A percentile compares a stretch with the other conserved stretches of the same genome.
Conservation (phyloP, 2,888 invertebrate species). For the Trypoxylon attenuatum region DNA sequence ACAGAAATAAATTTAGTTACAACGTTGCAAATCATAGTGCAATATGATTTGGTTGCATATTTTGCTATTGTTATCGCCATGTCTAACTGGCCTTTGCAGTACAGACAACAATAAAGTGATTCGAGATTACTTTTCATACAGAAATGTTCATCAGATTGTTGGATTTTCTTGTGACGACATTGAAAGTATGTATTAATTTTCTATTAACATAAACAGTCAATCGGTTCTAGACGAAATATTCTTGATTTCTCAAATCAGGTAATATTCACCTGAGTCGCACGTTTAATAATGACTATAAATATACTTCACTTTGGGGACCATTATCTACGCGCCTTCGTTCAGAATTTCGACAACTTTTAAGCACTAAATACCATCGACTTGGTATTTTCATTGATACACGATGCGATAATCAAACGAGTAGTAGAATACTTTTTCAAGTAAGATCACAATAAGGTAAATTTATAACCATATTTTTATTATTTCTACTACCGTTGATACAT, state of each 20-base stretch:
- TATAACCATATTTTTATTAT: not conserved
- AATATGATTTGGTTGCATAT: slow-evolving; percentile 13
- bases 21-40: no score
- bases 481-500: not conserved
- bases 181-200: slow-evolving; percentile 40
- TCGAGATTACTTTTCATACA: slow-evolving; percentile 52
- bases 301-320: slow-evolving; percentile 21
- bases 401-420: slow-evolving; percentile 26
- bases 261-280: slow-evolving; percentile 33
- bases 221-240: not conserved
- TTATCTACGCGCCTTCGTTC: not conserved
- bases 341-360: slow-evolving; percentile 19
- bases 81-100: slow-evolving; percentile 9
- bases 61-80: slow-evolving; percentile 11
- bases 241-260: slow-evolving; percentile 16
- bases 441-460: not conserved
- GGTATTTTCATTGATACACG: slow-evolving; percentile 43
- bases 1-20: no score
- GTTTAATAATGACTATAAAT: slow-evolving; percentile 27
- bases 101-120: slow-evolving; percentile 37
- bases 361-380: slow-evolving; percentile 33
- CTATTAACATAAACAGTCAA: not conserved
- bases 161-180: slow-evolving; percentile 53
- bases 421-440: slow-evolving; percentile 32
- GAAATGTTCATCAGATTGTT: slow-evolving; percentile 43